Conservation (phyloP, 2,797 vertebrate genomes). For the Botia kubotai region DNA sequence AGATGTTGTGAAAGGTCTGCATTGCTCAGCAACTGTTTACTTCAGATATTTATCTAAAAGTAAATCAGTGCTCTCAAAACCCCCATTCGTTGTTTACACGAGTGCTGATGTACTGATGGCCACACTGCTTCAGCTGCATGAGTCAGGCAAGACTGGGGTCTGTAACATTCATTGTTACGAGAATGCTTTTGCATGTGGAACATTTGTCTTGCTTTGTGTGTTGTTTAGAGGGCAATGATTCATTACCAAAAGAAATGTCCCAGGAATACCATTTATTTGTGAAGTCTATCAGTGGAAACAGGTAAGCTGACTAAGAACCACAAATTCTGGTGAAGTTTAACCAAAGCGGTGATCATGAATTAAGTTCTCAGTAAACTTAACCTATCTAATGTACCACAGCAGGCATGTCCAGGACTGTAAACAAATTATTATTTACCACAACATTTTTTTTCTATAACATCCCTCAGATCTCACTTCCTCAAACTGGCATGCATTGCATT, state of each 20-base stretch:
- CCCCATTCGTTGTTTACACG: conserved; percentile 12
- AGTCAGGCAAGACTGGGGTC: neutral
- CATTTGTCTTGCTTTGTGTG: neutral
- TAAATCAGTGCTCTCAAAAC: neutral
- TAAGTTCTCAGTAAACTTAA: neutral
- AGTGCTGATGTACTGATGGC: neutral
- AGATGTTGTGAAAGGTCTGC: neutral
- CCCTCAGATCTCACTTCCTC: neutral
- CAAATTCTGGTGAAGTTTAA: neutral
- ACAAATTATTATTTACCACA: neutral
- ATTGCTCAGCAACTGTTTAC: conserved; percentile 14
- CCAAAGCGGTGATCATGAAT: neutral
- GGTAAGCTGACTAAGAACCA: neutral
- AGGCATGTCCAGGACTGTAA: neutral
- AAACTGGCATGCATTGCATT: neutral
- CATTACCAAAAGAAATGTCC: neutral
- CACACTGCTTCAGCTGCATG: neutral
- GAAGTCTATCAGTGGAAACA: neutral
- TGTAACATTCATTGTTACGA: neutral
- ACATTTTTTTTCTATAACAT: neutral
- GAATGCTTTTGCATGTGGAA: neutral
- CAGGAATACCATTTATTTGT: neutral
- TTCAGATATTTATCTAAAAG: conserved; percentile 33
- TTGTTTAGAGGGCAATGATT: neutral
- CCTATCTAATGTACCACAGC: neutral